A percentile compares a stretch with the other conserved stretches of the same genome.
Conservation (phyloP, 1,140 invertebrate genomes). For the Ganaspis sp. region DNA sequence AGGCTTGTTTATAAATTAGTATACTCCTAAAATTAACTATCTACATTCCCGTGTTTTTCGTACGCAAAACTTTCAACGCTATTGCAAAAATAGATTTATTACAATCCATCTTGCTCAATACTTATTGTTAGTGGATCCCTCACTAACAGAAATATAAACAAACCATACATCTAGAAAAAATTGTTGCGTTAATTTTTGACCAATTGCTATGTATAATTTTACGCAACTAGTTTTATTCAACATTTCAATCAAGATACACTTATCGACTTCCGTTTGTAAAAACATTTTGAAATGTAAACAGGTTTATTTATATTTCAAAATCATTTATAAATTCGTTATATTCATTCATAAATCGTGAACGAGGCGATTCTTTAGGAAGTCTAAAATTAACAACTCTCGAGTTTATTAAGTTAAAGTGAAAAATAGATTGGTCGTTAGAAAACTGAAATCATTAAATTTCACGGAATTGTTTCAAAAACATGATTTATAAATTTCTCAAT, state of each 20-base stretch:
- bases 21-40: not conserved
- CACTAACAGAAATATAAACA: not conserved
- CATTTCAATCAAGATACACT: not conserved
- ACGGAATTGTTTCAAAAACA: no score
- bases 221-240: not conserved
- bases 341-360: not conserved
- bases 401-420: no score
- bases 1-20: not conserved
- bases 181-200: no score
- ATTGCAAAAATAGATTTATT: not conserved
- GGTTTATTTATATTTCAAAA: not conserved
- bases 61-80: not conserved
- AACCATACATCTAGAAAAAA: not conserved
- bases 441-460: no score
- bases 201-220: not conserved
- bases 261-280: not conserved
- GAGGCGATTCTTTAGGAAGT: not conserved
- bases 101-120: not conserved
- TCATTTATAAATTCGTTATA: not conserved
- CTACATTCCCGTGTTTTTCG: slow-evolving; percentile 12
- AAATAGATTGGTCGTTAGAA: no score
- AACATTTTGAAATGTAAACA: not conserved
- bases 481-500: no score
- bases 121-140: not conserved
- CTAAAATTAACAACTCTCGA: no score